Percentiles rank a stretch among this genome's conserved stretches.
Evolutionary conservation across 2,888 invertebrate species (phyloP).

Genomic region (Pelosia muscerda): DNA sequence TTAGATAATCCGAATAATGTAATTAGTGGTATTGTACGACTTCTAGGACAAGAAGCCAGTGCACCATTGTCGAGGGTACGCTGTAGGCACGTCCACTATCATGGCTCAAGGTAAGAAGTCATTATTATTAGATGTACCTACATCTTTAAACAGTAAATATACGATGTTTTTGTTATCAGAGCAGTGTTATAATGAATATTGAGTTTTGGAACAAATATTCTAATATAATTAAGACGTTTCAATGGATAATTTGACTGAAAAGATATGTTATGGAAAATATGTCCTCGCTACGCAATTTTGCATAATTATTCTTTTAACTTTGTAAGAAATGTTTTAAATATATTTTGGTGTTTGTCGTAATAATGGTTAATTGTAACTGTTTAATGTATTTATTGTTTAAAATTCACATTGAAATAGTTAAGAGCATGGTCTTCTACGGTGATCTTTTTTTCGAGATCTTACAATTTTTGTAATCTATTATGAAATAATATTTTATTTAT

Average conservation of each 20-base stretch:
- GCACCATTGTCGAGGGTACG: slow-evolving; percentile 40
- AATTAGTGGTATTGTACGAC: slow-evolving; percentile 63
- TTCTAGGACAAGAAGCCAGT: slow-evolving; percentile 60
- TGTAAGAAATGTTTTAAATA: neutral
- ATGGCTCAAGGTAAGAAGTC: slow-evolving; percentile 45
- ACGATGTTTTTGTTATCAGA: neutral
- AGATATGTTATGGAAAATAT: neutral
- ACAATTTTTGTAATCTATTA: too few species aligned
- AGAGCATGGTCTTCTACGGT: too few species aligned
- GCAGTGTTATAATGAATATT: neutral
- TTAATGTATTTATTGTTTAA: too few species aligned
- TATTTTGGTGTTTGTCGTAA: too few species aligned
- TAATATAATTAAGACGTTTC: neutral
- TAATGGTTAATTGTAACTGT: too few species aligned
- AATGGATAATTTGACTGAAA: neutral
- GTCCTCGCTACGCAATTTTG: neutral
- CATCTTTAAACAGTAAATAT: neutral
- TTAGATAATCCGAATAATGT: slow-evolving; percentile 64
- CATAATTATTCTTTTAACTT: neutral
- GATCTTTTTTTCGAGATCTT: too few species aligned
- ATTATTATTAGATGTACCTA: neutral
- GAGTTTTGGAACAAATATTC: neutral
- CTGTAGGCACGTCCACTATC: slow-evolving; percentile 26
- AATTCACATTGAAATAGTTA: too few species aligned
- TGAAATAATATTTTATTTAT: too few species aligned